These are phyloP conservation scores for Pseudotriccus pelzelni DNA, from an alignment of 2,797 vertebrate genomes.

Conservation along the genomic window DNA sequence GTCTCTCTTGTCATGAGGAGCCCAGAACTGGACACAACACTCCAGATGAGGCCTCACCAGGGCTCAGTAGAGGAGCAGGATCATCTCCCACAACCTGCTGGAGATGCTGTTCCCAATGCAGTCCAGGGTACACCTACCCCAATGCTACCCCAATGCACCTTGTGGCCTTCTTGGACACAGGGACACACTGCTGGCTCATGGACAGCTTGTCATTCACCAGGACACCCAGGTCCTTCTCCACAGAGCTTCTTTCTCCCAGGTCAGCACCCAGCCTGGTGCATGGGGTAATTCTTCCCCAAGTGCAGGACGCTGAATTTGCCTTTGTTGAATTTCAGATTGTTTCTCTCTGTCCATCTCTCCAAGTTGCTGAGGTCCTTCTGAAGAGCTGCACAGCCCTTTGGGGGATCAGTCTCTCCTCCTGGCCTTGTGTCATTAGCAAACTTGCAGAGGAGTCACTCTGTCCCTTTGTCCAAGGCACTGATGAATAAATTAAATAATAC, in stretches of 20 bases:
- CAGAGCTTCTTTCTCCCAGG: not conserved
- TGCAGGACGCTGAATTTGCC: not conserved
- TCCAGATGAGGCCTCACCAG: not conserved
- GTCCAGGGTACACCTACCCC: not conserved
- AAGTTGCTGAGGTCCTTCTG: not conserved
- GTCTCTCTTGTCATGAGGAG: not conserved
- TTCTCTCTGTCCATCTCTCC: not conserved
- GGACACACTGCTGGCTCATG: not conserved
- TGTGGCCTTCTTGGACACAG: not conserved
- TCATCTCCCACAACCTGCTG: rapidly evolving
- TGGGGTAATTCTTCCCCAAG: not conserved
- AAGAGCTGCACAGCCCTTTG: no score
- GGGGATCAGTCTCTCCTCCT: not conserved
- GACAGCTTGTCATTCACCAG: not conserved
- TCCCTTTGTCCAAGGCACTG: not conserved
- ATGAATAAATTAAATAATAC: not conserved
- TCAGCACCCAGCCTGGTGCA: not conserved
- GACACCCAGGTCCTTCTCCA: not conserved
- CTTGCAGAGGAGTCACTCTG: not conserved
- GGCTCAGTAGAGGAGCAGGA: not conserved
- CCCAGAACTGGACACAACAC: not conserved
- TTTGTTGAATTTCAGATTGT: not conserved
- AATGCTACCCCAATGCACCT: no score
- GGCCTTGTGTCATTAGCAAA: not conserved
- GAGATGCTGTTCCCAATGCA: not conserved